phyloP scores from a whole-genome alignment of 2,888 invertebrate species.

The Piscicola geometra region DNA sequence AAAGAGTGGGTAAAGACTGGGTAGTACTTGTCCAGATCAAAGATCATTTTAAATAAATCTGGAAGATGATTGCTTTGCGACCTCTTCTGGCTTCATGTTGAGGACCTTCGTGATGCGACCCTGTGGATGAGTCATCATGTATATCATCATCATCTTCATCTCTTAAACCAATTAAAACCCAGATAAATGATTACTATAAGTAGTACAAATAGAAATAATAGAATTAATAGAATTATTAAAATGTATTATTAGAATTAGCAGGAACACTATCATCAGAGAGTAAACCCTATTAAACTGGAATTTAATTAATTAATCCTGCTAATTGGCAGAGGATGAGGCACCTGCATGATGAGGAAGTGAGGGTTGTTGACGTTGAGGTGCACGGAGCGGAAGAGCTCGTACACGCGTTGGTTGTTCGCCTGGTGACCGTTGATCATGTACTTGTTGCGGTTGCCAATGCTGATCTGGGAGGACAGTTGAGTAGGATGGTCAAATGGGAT shows the following conservation, averaged over 20 bases:
- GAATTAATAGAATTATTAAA: background rate
- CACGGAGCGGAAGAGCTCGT: slow-evolving; percentile 87
- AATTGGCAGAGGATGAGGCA: no score
- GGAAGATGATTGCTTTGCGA: slow-evolving; percentile 52
- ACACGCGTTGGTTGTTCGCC: slow-evolving; percentile 81
- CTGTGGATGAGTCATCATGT: slow-evolving; percentile 43
- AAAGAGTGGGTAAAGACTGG: no score
- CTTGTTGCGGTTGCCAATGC: slow-evolving; percentile 70
- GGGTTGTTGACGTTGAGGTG: slow-evolving; percentile 98
- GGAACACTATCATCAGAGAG: no score
- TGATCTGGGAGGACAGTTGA: slow-evolving; percentile 60
- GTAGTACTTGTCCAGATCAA: no score
- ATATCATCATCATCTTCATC: no score
- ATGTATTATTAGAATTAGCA: no score
- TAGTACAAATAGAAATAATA: background rate
- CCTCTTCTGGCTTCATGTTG: slow-evolving; percentile 96
- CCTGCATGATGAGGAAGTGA: slow-evolving; percentile 96
- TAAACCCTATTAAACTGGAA: no score
- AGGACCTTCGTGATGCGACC: slow-evolving; percentile 96
- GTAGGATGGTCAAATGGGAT: background rate
- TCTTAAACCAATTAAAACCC: no score
- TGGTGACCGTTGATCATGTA: slow-evolving; percentile 88
- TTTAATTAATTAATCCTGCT: no score
- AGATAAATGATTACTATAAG: no score
- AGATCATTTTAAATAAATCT: no score